Conservation (phyloP, 2,113 vertebrate species). For the Tretioscincus oriximinensis region DNA sequence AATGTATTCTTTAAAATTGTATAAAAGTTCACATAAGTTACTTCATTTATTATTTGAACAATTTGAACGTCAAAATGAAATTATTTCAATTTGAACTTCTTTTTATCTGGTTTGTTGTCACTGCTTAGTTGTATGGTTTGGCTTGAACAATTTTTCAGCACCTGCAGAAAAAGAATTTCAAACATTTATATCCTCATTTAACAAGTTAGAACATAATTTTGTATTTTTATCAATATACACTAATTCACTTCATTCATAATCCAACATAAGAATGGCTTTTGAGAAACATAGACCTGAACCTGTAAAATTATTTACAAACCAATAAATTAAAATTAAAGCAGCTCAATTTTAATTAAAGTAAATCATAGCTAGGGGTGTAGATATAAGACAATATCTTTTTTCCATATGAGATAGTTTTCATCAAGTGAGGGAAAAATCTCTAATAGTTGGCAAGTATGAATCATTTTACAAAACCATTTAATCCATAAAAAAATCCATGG, state of each 20-base stretch:
- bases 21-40: constrained; percentile 10
- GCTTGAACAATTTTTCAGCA: constrained; percentile 73
- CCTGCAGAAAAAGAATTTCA: constrained; percentile 68
- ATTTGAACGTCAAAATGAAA: not conserved
- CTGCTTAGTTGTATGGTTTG: constrained; percentile 31
- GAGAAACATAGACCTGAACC: no score
- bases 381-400: constrained; percentile 6
- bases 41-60: not conserved
- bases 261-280: not conserved
- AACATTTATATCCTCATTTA: not conserved
- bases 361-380: not conserved
- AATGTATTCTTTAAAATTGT: constrained; percentile 44
- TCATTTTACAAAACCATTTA: constrained; percentile 17
- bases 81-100: constrained; percentile 90
- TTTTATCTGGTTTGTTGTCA: constrained; percentile 76
- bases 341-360: not conserved
- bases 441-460: not conserved
- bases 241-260: not conserved
- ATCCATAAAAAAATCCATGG: not conserved
- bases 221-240: not conserved
- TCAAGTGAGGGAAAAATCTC: no score
- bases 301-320: not conserved
- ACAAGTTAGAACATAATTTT: not conserved
- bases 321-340: not conserved
- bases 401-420: no score